Percentiles rank a stretch among this genome's conserved stretches.
phyloP scores from a whole-genome alignment of 1,140 invertebrate species.

The Lithobius niger region DNA sequence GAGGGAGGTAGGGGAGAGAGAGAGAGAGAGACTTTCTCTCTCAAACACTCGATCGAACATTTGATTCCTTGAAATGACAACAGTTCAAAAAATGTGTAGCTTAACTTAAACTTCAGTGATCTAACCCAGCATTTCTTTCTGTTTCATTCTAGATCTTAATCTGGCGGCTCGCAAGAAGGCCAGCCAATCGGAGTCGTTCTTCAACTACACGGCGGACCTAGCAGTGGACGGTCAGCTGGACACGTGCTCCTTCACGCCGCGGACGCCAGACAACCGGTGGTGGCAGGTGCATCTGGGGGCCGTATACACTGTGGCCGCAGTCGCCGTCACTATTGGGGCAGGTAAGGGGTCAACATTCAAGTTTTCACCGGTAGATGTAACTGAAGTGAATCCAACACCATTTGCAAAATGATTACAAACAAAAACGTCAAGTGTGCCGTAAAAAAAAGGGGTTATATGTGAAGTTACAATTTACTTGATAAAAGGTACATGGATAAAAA shows the following conservation, averaged over 20 bases:
- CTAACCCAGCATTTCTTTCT: conserved; percentile 1
- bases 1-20: too few relatives aligned
- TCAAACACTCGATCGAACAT: too few relatives aligned
- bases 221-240: conserved; percentile 26
- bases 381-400: not conserved
- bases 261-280: conserved; percentile 24
- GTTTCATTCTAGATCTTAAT: conserved; percentile 20
- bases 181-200: conserved; percentile 25
- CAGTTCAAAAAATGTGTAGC: too few relatives aligned
- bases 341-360: conserved; percentile 20
- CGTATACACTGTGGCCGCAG: conserved; percentile 23
- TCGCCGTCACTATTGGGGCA: conserved; percentile 28
- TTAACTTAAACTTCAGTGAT: too few relatives aligned
- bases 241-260: conserved; percentile 28
- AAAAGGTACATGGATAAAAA: not conserved
- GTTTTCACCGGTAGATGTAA: too few relatives aligned
- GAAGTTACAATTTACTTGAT: conserved; percentile 1
- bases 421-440: not conserved
- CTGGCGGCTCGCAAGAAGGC: conserved; percentile 20
- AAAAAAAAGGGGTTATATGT: not conserved
- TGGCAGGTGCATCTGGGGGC: conserved; percentile 28
- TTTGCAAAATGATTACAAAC: not conserved
- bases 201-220: conserved; percentile 23
- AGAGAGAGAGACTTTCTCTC: too few relatives aligned
- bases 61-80: too few relatives aligned